These are phyloP conservation scores for Campylomormyrus numenius DNA, from an alignment of 2,113 vertebrate species.

Conservation along the genomic window DNA sequence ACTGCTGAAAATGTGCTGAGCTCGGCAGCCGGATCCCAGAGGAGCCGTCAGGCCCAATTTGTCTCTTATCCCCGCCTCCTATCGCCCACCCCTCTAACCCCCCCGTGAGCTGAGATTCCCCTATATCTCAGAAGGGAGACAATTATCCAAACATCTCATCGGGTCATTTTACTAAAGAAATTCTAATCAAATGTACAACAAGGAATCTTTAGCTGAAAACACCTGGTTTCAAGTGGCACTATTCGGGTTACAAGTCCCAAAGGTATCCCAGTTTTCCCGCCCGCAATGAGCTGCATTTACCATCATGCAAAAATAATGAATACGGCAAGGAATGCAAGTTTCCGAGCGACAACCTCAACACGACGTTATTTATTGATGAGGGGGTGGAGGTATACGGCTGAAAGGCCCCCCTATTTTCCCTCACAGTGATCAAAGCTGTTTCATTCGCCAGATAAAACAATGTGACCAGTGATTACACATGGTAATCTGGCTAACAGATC, in stretches of 20 bases:
- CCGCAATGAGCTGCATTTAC: neutral
- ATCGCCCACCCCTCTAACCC: neutral
- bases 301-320: slow-evolving; percentile 1
- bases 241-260: neutral
- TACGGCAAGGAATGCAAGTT: neutral
- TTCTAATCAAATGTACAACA: neutral
- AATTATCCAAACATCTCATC: neutral
- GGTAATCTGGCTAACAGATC: slow-evolving; percentile 11
- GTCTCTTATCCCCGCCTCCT: neutral
- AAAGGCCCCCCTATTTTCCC: neutral
- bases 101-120: neutral
- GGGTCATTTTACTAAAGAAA: neutral
- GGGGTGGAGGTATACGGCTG: neutral
- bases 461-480: slow-evolving; percentile 19
- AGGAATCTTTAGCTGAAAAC: neutral
- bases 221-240: neutral
- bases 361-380: neutral
- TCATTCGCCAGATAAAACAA: slow-evolving; percentile 22
- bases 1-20: neutral
- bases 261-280: neutral
- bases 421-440: slow-evolving; percentile 23
- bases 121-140: neutral
- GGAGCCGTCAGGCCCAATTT: neutral
- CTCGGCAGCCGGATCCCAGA: neutral
- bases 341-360: neutral